Conservation (phyloP, 2,888 invertebrate species). For the Epinotia demarniana region DNA sequence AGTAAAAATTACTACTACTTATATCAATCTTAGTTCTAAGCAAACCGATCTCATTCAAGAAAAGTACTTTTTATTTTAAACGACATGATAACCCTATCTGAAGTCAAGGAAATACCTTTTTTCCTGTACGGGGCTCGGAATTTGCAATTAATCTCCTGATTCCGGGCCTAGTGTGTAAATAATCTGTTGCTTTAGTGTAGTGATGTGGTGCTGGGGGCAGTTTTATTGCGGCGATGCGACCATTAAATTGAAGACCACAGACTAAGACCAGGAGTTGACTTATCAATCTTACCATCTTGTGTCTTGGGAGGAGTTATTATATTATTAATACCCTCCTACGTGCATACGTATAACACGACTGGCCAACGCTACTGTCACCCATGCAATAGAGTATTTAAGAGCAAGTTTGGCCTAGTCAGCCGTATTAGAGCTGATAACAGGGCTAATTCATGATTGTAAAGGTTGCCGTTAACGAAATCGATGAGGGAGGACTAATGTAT, state of each 20-base stretch:
- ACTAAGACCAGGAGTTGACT: too few species aligned
- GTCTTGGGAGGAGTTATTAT: too few species aligned
- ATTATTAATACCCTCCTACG: too few species aligned
- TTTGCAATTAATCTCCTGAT: conserved; percentile 64
- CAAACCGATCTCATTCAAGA: background rate
- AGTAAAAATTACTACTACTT: background rate
- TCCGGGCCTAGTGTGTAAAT: conserved; percentile 58
- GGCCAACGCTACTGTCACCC: too few species aligned
- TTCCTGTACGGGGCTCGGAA: conserved; percentile 58
- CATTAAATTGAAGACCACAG: background rate
- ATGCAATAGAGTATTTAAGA: too few species aligned
- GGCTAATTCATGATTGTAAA: too few species aligned
- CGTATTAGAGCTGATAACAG: too few species aligned
- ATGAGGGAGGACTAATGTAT: too few species aligned
- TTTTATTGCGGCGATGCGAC: conserved; percentile 22
- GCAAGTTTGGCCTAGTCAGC: too few species aligned
- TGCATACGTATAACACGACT: too few species aligned
- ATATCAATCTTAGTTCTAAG: background rate
- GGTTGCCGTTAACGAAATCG: too few species aligned
- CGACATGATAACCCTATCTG: conserved; percentile 28
- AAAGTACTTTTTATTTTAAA: background rate
- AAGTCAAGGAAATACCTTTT: conserved; percentile 56
- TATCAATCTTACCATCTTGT: too few species aligned
- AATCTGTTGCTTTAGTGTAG: conserved; percentile 58
- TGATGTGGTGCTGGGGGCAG: conserved; percentile 10